Base-by-base conservation (phyloP, 2,797 vertebrate species). In the Odontamblyopus lacepedii region DNA sequence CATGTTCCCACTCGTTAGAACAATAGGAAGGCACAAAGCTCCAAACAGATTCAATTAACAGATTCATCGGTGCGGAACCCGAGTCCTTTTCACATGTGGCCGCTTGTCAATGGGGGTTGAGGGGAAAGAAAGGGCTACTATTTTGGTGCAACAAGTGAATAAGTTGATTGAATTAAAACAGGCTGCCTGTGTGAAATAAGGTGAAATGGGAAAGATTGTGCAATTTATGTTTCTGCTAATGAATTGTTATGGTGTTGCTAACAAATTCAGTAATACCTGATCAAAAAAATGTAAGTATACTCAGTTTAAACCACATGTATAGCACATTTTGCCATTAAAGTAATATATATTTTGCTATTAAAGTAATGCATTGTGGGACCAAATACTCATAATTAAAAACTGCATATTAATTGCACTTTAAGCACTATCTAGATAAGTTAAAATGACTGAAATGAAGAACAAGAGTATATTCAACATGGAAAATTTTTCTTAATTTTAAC, bases 1-100 rank as follows among this genome's bases (percentile, higher is more conserved):
- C 90, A 62, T 88, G 87, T 90, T 91, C 89, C 87, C 85, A 83
- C 87, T 93, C 87, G 77, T 92, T 92, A 93, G 89, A 90, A 93
- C 89, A 92, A 92, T 88, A 78, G 75, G n/a, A 27, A 27, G 16
- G 70, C 83, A 89, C 87, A 92, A 88, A 92, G 82, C 75, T 67
- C 16, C 85, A 90, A 89, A 83, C 78, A 62, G 86, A 86, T 92
- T 87, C 71, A 88, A 87, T 92, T 91, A 92, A 85, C 85, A 80
- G 86, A 91, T 83, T 85, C 88, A 84, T 53, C 53, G 72, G 78
- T 75, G 89, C 71, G 69, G 79, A 90, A 87, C 81, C 60, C 5
- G 53, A 81, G 83, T 85, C 84, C 84, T 86, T 84, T 91, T 87
- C 85, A 88, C 69, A 12, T 77, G 76, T 73, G 81, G 56, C 72